Evolutionary conservation across 1,140 invertebrate genomes (phyloP).

Genomic region (Chrysopa pallens): DNA sequence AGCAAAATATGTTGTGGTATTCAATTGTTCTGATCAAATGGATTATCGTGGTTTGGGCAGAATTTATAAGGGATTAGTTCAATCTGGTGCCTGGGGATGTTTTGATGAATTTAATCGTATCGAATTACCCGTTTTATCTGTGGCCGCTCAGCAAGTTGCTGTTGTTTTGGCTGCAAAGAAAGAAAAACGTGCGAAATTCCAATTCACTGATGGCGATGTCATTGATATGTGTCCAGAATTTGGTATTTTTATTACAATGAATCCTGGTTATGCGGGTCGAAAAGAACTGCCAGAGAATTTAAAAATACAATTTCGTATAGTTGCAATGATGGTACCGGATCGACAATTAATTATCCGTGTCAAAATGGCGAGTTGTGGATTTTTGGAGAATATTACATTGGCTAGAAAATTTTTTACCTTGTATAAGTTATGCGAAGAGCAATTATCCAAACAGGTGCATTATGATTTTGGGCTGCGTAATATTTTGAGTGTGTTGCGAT

Average conservation of each 20-base stretch:
- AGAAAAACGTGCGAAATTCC: conserved; percentile 75
- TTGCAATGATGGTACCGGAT: conserved; percentile 98
- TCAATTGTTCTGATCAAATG: conserved; percentile 98
- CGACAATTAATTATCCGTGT: conserved; percentile 94
- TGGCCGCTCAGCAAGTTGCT: conserved; percentile 92
- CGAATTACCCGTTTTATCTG: conserved; percentile 85
- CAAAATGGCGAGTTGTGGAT: conserved; percentile 88
- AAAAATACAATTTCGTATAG: conserved; percentile 93
- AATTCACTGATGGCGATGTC: conserved; percentile 89
- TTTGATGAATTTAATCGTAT: conserved; percentile 96
- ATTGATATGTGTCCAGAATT: conserved; percentile 90
- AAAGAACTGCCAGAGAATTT: conserved; percentile 94
- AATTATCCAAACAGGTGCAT: conserved; percentile 94
- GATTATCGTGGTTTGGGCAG: conserved; percentile 73
- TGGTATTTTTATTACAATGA: conserved; percentile 97
- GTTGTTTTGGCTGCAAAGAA: conserved; percentile 81
- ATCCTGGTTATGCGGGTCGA: conserved; percentile 90
- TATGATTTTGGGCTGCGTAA: conserved; percentile 94
- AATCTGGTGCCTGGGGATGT: conserved; percentile 93
- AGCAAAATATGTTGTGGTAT: conserved; percentile 94
- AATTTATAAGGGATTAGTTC: conserved; percentile 69
- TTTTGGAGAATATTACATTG: conserved; percentile 87
- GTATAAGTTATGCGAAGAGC: conserved; percentile 94
- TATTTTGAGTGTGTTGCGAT: conserved; percentile 83
- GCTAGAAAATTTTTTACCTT: conserved; percentile 92